Evolutionary conservation across 2,888 invertebrate species (phyloP).

Genomic region (Camptogramma bilineatum): DNA sequence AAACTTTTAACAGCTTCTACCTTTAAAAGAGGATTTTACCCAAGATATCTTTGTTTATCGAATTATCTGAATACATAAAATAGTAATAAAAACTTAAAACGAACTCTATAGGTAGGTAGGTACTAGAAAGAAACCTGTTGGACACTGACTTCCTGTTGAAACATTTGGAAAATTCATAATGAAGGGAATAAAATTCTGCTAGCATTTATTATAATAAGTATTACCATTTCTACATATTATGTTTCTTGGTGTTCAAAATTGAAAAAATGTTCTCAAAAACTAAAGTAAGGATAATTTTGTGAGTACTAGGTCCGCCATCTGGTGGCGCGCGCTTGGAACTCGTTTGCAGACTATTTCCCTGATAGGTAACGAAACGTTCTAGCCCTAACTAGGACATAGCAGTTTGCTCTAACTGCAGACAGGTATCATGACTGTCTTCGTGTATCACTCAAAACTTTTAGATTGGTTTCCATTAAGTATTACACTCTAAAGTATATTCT

Average conservation of each 20-base stretch:
- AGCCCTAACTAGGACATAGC: constrained; percentile 32
- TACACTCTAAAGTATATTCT: background rate
- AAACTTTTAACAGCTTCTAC: background rate
- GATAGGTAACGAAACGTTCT: constrained; percentile 23
- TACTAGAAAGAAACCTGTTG: background rate
- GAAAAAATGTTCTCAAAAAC: background rate
- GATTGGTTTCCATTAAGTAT: background rate
- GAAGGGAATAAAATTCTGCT: too few relatives aligned
- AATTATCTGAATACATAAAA: background rate
- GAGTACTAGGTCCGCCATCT: constrained; percentile 61
- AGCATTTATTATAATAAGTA: too few relatives aligned
- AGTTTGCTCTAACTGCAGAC: constrained; percentile 28
- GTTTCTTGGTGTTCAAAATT: too few relatives aligned
- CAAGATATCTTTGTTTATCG: background rate
- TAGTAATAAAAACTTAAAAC: background rate
- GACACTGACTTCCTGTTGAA: background rate
- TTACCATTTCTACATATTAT: too few relatives aligned
- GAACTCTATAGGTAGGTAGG: background rate
- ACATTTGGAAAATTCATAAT: background rate
- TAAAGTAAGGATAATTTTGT: background rate
- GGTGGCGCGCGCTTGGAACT: constrained; percentile 56
- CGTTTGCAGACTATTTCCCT: constrained; percentile 44
- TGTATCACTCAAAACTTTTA: background rate
- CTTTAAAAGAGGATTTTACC: background rate
- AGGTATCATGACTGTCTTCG: constrained; percentile 34